Base-by-base conservation (phyloP, 2,113 vertebrate genomes). In the Actenoides lindsayi region DNA sequence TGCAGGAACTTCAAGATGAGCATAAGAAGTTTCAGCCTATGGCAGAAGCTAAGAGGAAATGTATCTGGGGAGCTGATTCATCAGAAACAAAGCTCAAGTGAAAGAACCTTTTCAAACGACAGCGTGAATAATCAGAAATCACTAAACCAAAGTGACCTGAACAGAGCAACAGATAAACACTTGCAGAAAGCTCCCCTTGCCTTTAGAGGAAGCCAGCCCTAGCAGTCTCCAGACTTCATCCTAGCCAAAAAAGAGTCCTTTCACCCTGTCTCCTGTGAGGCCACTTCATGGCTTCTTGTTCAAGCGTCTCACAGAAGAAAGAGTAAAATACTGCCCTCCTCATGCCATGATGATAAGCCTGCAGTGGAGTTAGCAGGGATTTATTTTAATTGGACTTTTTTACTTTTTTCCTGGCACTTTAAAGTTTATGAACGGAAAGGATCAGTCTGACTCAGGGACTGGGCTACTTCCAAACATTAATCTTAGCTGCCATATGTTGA, bases 381-480 rank as follows among this genome's bases (percentile, higher is more conserved):
- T 96, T 97, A 79, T 96, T 97, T 96, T 94, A 91, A 87, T 96
- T 93, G 96, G 95, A 92, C 91, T 85, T 95, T 59, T 91, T 4
- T 0, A 3, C 94, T 89, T 94, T 95, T 96, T 97, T 96, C 94
- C 94, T 97, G 94, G 92, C 93, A 83, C 87, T 94, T 94, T 54
- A 89, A 84, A 94, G 81, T 95, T 96, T 96, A 84, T 76, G 90
- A 94, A 96, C 80, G 89, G 96, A 97, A 97, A 91, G 83, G 94
- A 95, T 96, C 83, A 39, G 94, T 92, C 94, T 95, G 93, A 96
- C 87, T 96, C 96, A 97, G 89, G 92, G 81, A 93, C 94, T 96
- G 91, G 91, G 94, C 70, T 87, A 67, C 77, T 89, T 96, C 89
- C 95, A 96, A 82, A 60, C 86, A 94, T 94, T 96, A 82, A 94